Evolutionary conservation across 2,888 invertebrate genomes (phyloP).

Genomic region (Monopis laevigella): DNA sequence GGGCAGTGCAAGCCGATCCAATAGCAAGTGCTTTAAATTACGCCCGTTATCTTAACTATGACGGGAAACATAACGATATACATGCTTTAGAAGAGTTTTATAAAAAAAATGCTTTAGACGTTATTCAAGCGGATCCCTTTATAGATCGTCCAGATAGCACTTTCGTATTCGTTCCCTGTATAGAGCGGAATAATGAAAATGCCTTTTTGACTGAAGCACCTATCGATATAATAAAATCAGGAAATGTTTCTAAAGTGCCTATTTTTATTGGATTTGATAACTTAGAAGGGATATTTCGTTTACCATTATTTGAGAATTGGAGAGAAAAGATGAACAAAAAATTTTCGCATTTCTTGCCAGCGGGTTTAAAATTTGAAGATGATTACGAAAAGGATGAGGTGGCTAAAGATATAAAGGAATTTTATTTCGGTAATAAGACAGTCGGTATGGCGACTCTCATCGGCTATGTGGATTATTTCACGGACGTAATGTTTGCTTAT

Average conservation of each 20-base stretch:
- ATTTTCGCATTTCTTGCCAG: conserved; percentile 13
- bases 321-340: conserved; percentile 12
- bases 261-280: conserved; percentile 32
- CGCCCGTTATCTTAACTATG: conserved; percentile 1
- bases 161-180: conserved; percentile 13
- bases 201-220: conserved; percentile 31
- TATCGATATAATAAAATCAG: conserved; percentile 27
- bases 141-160: conserved; percentile 11
- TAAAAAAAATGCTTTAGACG: conserved; percentile 25
- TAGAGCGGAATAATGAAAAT: conserved; percentile 17
- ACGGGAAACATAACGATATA: conserved; percentile 24
- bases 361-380: conserved; percentile 2
- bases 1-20: conserved; percentile 13
- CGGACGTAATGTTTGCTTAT: conserved; percentile 11
- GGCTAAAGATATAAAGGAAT: conserved; percentile 7
- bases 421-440: conserved; percentile 9
- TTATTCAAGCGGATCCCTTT: conserved; percentile 20
- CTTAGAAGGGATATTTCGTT: conserved; percentile 26
- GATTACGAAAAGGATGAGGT: conserved; percentile 3
- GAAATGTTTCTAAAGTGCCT: conserved; percentile 29
- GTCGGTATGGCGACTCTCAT: conserved; percentile 1
- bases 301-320: conserved; percentile 8
- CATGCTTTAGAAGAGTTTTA: conserved; percentile 32
- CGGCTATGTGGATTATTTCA: conserved; percentile 9
- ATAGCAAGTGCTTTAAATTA: conserved; percentile 2